A percentile compares a stretch with the other conserved stretches of the same genome.
These are phyloP conservation scores for Dryoscopus gambensis DNA, from an alignment of 2,113 vertebrate genomes.

Conservation along the genomic window DNA sequence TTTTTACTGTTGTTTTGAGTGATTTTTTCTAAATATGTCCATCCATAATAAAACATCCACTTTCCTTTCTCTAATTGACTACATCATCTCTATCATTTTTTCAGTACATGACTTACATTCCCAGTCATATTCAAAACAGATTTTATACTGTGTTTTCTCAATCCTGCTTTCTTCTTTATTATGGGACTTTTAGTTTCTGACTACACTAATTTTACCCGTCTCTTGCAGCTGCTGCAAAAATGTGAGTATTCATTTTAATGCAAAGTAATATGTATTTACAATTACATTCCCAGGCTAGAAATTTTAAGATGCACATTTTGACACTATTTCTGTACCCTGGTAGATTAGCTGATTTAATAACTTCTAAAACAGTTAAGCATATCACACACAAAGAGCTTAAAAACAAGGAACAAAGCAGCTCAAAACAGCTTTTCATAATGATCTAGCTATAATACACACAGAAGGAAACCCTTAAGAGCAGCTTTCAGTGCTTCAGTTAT, in stretches of 20 bases:
- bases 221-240: conserved; percentile 21
- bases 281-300: conserved; percentile 8
- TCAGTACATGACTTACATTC: background rate
- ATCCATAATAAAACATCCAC: background rate
- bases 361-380: background rate
- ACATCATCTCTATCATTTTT: background rate
- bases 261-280: conserved; percentile 27
- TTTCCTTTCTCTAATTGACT: background rate
- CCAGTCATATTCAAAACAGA: background rate
- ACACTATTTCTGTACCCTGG: background rate
- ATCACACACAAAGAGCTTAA: background rate
- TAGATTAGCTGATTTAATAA: conserved; percentile 11
- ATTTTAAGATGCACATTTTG: conserved; percentile 33
- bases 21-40: background rate
- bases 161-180: background rate
- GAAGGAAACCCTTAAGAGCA: background rate
- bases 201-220: conserved; percentile 40
- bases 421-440: background rate
- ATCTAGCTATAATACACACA: background rate
- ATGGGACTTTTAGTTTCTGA: conserved; percentile 4
- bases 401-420: background rate
- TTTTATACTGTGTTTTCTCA: background rate
- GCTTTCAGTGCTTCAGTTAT: background rate
- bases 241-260: conserved; percentile 26
- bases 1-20: background rate